phyloP scores from a whole-genome alignment of 2,888 invertebrate genomes.

The Leucoma salicis region DNA sequence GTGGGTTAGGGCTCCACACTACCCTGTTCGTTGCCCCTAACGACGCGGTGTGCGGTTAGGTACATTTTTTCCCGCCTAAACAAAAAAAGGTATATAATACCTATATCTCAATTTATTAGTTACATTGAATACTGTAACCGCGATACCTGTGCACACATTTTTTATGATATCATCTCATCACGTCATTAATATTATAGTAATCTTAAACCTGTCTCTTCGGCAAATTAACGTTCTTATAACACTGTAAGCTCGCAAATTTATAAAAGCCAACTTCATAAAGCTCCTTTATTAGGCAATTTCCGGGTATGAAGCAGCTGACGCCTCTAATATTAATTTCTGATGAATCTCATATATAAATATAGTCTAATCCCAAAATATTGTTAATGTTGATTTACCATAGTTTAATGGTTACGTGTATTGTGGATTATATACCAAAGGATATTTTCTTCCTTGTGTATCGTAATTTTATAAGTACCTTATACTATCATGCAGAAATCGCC shows the following conservation, averaged over 20 bases:
- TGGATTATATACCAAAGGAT: neutral
- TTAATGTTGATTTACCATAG: neutral
- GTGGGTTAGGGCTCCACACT: too few species aligned
- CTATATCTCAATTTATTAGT: too few species aligned
- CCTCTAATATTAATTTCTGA: conserved; percentile 70
- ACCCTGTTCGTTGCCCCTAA: too few species aligned
- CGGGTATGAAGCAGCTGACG: conserved; percentile 72
- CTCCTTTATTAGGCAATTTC: conserved; percentile 70
- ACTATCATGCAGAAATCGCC: neutral
- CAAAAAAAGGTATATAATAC: too few species aligned
- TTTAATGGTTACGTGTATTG: neutral
- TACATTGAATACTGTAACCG: too few species aligned
- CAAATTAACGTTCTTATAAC: conserved; percentile 49
- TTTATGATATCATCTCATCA: too few species aligned
- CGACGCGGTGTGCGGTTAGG: too few species aligned
- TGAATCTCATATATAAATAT: conserved; percentile 43
- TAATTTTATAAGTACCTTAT: neutral
- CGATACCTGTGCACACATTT: too few species aligned
- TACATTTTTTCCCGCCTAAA: too few species aligned
- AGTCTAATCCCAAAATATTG: neutral
- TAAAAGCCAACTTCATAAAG: conserved; percentile 71
- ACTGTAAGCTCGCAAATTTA: conserved; percentile 57
- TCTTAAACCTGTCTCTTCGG: conserved; percentile 42
- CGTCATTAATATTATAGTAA: too few species aligned
- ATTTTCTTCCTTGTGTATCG: neutral